Base-by-base conservation (phyloP, 2,797 vertebrate species). In the Takifugu rubripes region DNA sequence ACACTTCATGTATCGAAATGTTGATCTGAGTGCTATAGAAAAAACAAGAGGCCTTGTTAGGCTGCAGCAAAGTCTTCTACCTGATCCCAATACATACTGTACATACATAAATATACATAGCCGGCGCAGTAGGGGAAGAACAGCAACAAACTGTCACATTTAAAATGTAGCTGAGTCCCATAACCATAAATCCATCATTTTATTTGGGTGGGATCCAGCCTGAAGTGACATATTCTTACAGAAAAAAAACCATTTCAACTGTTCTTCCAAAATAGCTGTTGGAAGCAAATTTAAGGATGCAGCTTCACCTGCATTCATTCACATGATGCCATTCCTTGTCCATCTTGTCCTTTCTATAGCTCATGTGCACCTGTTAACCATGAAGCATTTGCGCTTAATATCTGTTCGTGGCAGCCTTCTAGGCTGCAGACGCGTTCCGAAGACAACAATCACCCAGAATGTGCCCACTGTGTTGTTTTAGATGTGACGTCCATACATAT, bases 291-390 rank as follows among this genome's bases (percentile, higher is more conserved):
- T 62, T 51, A 50, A 47, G 52, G 43, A 52, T 40, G 54, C 29
- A 29, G 31, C 31, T 27, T 3, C 21, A 21, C 21, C 21, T 21
- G 21, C 21, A 21, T 21, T 21, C 21, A 21, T 21, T 21, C 1
- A 21, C 21, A 21, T 21, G 21, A 21, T 21, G 21, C 21, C 21
- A 21, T 21, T 21, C 31, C 31, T 10, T 7, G 31, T 10, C 8
- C 31, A 62, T 61, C 71, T 81, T 81, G 77, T 84, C 47, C 79
- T 29, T 78, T 85, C 81, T 85, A 84, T 86, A 81, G 80, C 84
- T 86, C 77, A 21, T 77, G 47, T 72, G 68, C 53, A 75, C 69
- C 54, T 61, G 70, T 74, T 67, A 26, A 31, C 65, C 75, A 73
- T 70, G 5, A 75, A 31, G 56, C 76, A 46, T 64, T 61, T 56